Evolutionary conservation across 2,888 invertebrate genomes (phyloP), one percentile per base, ranked within the genome.

Genomic region (Cremastinae sp.): DNA sequence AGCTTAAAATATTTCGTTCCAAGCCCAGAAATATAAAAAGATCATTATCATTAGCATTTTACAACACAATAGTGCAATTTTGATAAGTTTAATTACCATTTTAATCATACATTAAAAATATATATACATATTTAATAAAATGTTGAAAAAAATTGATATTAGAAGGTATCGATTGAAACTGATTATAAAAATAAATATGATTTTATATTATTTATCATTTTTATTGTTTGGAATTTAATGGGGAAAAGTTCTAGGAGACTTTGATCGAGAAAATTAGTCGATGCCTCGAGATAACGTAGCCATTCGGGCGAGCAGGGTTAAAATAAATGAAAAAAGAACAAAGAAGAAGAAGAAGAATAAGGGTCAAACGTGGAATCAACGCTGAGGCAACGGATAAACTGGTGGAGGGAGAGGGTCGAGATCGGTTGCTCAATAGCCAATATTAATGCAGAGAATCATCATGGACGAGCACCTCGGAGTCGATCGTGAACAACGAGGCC

Each of bases 341-440:
- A 10, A n/a, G 10, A 1, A 10, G 10, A 36, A 10, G 20, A 41
- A 61, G 36, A 14, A 38, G 45, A 70, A 65, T 64, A 22, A 41
- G 64, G 41, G 20, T 53, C 12, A 43, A 45, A 43, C 18, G 59
- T 9, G 36, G 54, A 71, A 71, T 75, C 8, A 45, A 71, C 66
- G 66, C 75, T 71, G 56, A 71, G 75, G 66, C 68, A 51, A 66
- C 66, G 75, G 59, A 70, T 45, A 68, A 56, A 62, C 61, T 58
- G 41, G 49, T 62, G 41, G 43, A 66, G 71, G 66, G 61, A 61
- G 65, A 34, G 75, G 54, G 36, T 16, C 38, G 64, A 5, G 2
- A 28, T 28, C 28, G 28, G 28, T 28, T 51, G 65, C 47, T 49
- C 59, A 43, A 20, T 49, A 28, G 16, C 36, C 58, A 10, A 58